phyloP scores from a whole-genome alignment of 2,888 invertebrate species.

The Incurvaria masculella region DNA sequence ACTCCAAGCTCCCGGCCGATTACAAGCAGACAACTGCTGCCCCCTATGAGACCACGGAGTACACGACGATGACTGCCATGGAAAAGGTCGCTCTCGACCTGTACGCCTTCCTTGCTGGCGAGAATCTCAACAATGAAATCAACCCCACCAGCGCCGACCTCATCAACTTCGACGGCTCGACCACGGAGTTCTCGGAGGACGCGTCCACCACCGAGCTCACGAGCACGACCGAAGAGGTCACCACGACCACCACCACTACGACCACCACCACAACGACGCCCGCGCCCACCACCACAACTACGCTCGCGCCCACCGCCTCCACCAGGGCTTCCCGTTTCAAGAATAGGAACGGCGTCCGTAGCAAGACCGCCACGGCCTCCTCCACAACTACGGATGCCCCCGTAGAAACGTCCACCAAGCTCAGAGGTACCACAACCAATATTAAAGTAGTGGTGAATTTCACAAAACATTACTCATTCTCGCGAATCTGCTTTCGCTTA shows the following conservation, averaged over 20 bases:
- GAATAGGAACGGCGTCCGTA: conserved; percentile 35
- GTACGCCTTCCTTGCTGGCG: conserved; percentile 72
- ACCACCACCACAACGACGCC: conserved; percentile 57
- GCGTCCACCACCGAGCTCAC: conserved; percentile 46
- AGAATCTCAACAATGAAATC: conserved; percentile 60
- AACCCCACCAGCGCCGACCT: conserved; percentile 35
- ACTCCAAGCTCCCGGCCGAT: conserved; percentile 39
- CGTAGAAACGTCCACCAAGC: conserved; percentile 43
- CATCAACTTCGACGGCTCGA: conserved; percentile 32
- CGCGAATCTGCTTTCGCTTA: too few relatives aligned
- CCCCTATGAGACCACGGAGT: conserved; percentile 53
- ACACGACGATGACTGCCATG: conserved; percentile 67
- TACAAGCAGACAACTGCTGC: conserved; percentile 34
- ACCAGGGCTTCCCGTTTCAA: conserved; percentile 48
- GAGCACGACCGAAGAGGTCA: conserved; percentile 48
- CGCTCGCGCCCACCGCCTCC: conserved; percentile 40
- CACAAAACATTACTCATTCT: too few relatives aligned
- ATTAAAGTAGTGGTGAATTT: too few relatives aligned
- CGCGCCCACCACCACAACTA: conserved; percentile 54
- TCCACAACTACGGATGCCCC: conserved; percentile 40
- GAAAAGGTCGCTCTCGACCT: conserved; percentile 81
- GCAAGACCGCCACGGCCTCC: conserved; percentile 46
- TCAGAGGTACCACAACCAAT: conserved; percentile 35
- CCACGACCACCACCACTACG: conserved; percentile 45
- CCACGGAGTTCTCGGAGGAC: conserved; percentile 33